Percentiles rank a stretch among this genome's conserved stretches.
phyloP scores from a whole-genome alignment of 2,797 vertebrate species.

The Aldrovandia affinis region DNA sequence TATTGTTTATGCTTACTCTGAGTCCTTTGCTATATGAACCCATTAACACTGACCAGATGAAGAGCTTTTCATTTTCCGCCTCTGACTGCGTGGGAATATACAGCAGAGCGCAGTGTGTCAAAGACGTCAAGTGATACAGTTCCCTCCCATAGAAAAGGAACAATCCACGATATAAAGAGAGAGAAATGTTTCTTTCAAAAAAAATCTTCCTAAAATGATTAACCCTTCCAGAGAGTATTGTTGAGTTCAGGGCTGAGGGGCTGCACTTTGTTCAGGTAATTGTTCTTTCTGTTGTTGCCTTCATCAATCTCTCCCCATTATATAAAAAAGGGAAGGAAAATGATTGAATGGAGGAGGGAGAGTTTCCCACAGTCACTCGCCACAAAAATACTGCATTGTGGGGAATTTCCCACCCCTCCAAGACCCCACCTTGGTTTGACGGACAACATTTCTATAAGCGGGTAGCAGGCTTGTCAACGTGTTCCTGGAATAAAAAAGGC shows the following conservation, averaged over 20 bases:
- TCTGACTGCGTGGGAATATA: conserved; percentile 78
- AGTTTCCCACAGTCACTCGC: conserved; percentile 99
- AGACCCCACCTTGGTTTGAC: conserved; percentile 81
- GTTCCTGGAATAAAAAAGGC: conserved; percentile 84
- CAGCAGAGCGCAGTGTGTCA: conserved; percentile 71
- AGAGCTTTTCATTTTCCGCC: conserved; percentile 61
- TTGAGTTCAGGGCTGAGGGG: conserved; percentile 86
- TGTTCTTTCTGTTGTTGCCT: conserved; percentile 93
- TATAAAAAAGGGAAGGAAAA: conserved; percentile 86
- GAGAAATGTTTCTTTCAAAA: conserved; percentile 84
- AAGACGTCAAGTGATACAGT: conserved; percentile 83
- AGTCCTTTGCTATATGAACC: conserved; percentile 16
- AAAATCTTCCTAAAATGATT: conserved; percentile 83
- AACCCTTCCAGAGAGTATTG: conserved; percentile 92
- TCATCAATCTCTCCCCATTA: conserved; percentile 98
- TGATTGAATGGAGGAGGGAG: conserved; percentile 98
- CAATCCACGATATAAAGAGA: conserved; percentile 77
- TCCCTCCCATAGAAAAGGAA: conserved; percentile 87
- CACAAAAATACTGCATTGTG: conserved; percentile 97
- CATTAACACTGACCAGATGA: conserved; percentile 54
- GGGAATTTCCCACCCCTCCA: conserved; percentile 72
- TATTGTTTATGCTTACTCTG: neutral
- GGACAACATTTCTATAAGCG: conserved; percentile 98
- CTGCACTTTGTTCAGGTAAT: conserved; percentile 92
- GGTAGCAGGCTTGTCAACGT: conserved; percentile 88